Evolutionary conservation across 2,888 invertebrate genomes (phyloP), one percentile per base, ranked within the genome.

Genomic region (Scaptomyza polygonia): DNA sequence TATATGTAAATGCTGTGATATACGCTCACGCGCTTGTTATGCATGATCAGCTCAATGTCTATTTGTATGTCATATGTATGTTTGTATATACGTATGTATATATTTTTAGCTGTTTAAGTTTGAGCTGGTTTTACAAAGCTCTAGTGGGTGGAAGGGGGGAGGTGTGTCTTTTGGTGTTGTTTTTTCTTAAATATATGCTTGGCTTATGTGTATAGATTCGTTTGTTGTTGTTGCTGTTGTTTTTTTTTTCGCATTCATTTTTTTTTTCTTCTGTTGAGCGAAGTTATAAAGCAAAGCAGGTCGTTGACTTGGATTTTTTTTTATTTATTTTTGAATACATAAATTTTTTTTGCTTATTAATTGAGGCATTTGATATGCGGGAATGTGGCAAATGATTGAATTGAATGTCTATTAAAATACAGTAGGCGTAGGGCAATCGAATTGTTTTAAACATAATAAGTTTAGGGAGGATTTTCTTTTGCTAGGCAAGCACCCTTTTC

Each of bases 281-380:
- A n/a, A 79, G 86, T 87, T 85, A 84, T 77, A 88, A 86, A 86
- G 86, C 83, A 86, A 85, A 85, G 84, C 82, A 86, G 88, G 86
- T 89, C 89, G 82, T 89, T 89, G 88, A 89, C 89, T 79, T 81
- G 71, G 77, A 71, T 69, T 69, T 77, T 72, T 70, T 79, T 80
- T 82, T 78, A 12, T 16, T 70, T 87, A 87, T 84, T 88, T 90
- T 25, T 25, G 25, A 25, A 25, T 25, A 25, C 25, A 25, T 25
- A 25, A 25, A 90, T 90, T 6, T 11, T 2, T 30, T 39, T 72
- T 87, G 89, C 88, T 89, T 90, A 90, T 90, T 89, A 89, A 89
- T 88, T 88, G 88, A 86, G 83, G 83, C 88, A 90, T 89, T 89
- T 87, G 89, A 89, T 90, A 89, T 87, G 72, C 75, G 75, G 70